Evolutionary conservation across 2,797 vertebrate species (phyloP), one percentile per base, ranked within the genome.

Genomic region (Malacoctenus gilli): DNA sequence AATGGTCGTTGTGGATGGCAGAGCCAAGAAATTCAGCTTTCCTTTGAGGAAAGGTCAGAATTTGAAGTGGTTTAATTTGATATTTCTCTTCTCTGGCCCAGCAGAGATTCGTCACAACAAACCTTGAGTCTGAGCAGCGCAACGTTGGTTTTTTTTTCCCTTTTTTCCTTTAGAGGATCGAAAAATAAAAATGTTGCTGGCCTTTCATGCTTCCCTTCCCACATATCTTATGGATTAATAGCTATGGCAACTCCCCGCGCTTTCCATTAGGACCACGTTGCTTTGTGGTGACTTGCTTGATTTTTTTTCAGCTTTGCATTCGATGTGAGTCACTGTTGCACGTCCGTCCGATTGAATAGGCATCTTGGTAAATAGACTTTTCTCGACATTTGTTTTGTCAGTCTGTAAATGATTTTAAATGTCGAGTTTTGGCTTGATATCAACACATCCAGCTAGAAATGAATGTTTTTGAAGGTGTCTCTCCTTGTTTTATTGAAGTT

Each of bases 21-120:
- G 11, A 65, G 52, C 48, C 40, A 53, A 55, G 55, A 55, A 59
- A 62, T 59, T 39, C 20, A 11, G 40, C 61, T 69, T 61, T 22
- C 28, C 59, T 59, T 52, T 21, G 53, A 72, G 55, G 41, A 72
- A 80, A 68, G 72, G 80, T 75, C 72, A 72, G 16, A 35, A 31
- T 23, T 32, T 9, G n/a, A 66, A 52, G 48, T 40, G 18, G 38
- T 66, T 66, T 61, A 44, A 58, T 68, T 51, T 64, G 31, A 70
- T 54, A 48, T 80, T 78, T 55, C 20, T 52, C 28, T 23, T 39
- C 15, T 47, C 30, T 15, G 44, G 16, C 34, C 19, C 47, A 20
- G 53, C 32, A 72, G 40, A 71, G 46, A 65, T 52, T 56, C 6
- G 14, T 71, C 38, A 32, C 28, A 70, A 56, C 42, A 57, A 41